These are phyloP conservation scores for Tupaia chinensis DNA, from an alignment of 2,113 vertebrate genomes.

Conservation along the genomic window DNA sequence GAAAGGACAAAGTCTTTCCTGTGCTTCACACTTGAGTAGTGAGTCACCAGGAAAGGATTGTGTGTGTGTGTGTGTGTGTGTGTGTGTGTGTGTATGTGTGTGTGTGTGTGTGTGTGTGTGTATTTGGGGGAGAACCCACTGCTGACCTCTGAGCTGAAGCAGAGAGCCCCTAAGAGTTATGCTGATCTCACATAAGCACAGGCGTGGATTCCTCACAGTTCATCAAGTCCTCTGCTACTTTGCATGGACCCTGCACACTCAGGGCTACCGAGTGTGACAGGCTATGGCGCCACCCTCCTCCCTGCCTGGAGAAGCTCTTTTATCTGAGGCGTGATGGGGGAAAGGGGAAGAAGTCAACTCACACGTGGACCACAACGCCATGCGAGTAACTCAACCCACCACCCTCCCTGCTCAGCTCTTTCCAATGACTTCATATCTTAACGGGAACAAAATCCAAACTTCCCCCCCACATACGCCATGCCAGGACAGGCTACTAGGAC, in stretches of 20 bases:
- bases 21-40: background rate
- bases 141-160: background rate
- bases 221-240: rapidly evolving
- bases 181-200: rapidly evolving
- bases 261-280: background rate
- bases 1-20: constrained; percentile 45
- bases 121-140: background rate
- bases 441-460: background rate
- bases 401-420: background rate
- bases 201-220: rapidly evolving
- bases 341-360: background rate
- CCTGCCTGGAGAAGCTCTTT: background rate
- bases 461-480: rapidly evolving
- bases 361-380: background rate
- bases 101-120: background rate
- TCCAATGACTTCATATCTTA: background rate
- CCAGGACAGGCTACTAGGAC: background rate
- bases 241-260: background rate
- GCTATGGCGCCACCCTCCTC: background rate
- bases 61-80: background rate
- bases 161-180: background rate
- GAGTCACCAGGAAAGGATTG: constrained; percentile 41
- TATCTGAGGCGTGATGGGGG: too few relatives aligned
- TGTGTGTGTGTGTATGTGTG: background rate
- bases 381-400: too few relatives aligned